These are phyloP conservation scores for Leptobrachium ailaonicum DNA, from an alignment of 2,113 vertebrate genomes.

Conservation along the genomic window DNA sequence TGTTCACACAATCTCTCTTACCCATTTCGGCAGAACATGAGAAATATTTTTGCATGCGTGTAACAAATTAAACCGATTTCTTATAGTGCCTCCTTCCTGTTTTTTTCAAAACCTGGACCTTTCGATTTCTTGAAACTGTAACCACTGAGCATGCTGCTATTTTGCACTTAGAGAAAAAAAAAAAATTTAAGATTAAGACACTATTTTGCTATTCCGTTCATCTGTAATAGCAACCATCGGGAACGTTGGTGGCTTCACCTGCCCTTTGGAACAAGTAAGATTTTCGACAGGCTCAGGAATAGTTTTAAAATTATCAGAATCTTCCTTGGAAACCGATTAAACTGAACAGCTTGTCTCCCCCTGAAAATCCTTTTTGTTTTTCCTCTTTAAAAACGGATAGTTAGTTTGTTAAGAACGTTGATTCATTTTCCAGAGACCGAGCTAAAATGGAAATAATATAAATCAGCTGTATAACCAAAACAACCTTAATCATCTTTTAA, in stretches of 20 bases:
- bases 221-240: slow-evolving; percentile 49
- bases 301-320: slow-evolving; percentile 55
- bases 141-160: slow-evolving; percentile 45
- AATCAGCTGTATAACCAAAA: neutral
- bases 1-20: slow-evolving; percentile 11
- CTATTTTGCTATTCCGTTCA: slow-evolving; percentile 51
- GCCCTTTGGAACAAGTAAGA: slow-evolving; percentile 48
- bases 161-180: slow-evolving; percentile 34
- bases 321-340: slow-evolving; percentile 39
- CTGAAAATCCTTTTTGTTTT: too few species aligned
- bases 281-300: slow-evolving; percentile 55
- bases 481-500: neutral
- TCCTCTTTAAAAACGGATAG: slow-evolving; percentile 29
- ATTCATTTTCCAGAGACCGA: slow-evolving; percentile 9
- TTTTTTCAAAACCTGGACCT: slow-evolving; percentile 26
- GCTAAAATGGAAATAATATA: neutral
- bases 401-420: slow-evolving; percentile 32
- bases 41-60: slow-evolving; percentile 43
- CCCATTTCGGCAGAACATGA: slow-evolving; percentile 30
- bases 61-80: slow-evolving; percentile 25
- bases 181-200: slow-evolving; percentile 51
- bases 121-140: slow-evolving; percentile 40
- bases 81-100: slow-evolving; percentile 15
- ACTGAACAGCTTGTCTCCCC: too few species aligned
- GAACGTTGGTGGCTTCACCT: slow-evolving; percentile 47